Conservation (phyloP, 2,888 invertebrate species). For the Xylocampa areola region DNA sequence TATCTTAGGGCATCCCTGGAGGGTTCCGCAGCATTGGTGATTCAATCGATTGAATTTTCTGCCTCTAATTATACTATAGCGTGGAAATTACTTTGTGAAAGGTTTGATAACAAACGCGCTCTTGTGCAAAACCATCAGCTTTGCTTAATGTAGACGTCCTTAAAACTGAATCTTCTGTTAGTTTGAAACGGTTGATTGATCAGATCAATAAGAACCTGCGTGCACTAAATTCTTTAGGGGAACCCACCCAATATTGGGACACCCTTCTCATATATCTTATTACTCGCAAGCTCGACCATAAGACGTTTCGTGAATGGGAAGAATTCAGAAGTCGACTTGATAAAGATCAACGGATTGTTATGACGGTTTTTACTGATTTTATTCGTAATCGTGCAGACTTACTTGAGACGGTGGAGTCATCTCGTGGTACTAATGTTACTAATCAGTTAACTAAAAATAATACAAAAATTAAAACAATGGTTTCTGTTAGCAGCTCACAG, state of each 20-base stretch:
- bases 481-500: no score
- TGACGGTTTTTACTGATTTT: slow-evolving; percentile 42
- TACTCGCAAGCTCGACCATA: slow-evolving; percentile 50
- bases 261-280: slow-evolving; percentile 56
- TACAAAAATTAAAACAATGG: no score
- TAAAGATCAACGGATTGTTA: slow-evolving; percentile 20
- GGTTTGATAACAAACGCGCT: slow-evolving; percentile 51
- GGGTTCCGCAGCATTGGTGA: slow-evolving; percentile 45
- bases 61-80: slow-evolving; percentile 45
- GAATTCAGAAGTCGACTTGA: slow-evolving; percentile 43
- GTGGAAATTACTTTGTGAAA: slow-evolving; percentile 50
- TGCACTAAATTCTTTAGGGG: slow-evolving; percentile 45
- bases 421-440: background rate
- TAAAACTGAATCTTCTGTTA: slow-evolving; percentile 43
- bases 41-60: slow-evolving; percentile 48
- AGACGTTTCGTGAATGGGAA: slow-evolving; percentile 56
- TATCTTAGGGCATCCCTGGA: slow-evolving; percentile 52
- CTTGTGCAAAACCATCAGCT: slow-evolving; percentile 48
- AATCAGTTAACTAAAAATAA: no score
- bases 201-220: slow-evolving; percentile 52
- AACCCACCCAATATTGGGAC: slow-evolving; percentile 52
- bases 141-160: slow-evolving; percentile 48
- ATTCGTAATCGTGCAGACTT: slow-evolving; percentile 49
- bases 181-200: slow-evolving; percentile 47
- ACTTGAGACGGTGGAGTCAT: slow-evolving; percentile 42